Evolutionary conservation across 37 sponge, comb jelly and placozoan genomes (phyloP).

Genomic region (Chondrilla cf. caribensis): DNA sequence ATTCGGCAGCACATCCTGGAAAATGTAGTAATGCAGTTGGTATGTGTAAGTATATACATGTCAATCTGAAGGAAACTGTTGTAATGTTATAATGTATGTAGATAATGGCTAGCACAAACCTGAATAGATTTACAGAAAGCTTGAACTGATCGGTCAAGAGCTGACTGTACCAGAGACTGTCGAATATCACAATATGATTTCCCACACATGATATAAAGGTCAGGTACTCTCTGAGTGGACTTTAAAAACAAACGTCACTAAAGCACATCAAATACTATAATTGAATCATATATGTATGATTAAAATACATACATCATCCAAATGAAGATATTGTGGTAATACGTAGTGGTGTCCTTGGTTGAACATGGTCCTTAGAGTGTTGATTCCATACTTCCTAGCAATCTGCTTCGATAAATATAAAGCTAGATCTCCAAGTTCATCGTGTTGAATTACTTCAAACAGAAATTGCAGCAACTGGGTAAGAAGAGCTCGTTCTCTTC

Average conservation of each 20-base stretch:
- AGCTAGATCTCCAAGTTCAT: neutral
- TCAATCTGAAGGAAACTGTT: neutral
- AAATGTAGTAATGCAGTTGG: too few relatives aligned
- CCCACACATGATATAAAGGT: neutral
- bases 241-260: too few relatives aligned
- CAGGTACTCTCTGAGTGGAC: neutral
- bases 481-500: conserved; percentile 9
- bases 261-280: too few relatives aligned
- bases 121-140: neutral
- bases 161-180: neutral
- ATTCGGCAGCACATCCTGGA: neutral
- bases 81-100: neutral
- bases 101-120: too few relatives aligned
- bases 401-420: conserved; percentile 58
- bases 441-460: conserved; percentile 16
- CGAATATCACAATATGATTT: neutral
- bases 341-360: neutral
- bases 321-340: too few relatives aligned
- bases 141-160: neutral
- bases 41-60: neutral
- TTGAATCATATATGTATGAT: too few relatives aligned
- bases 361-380: conserved; percentile 30
- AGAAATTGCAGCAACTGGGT: conserved; percentile 1
- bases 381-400: conserved; percentile 50
- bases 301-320: too few relatives aligned